Evolutionary conservation across 1,140 invertebrate species (phyloP).

Genomic region (Limonius californicus): DNA sequence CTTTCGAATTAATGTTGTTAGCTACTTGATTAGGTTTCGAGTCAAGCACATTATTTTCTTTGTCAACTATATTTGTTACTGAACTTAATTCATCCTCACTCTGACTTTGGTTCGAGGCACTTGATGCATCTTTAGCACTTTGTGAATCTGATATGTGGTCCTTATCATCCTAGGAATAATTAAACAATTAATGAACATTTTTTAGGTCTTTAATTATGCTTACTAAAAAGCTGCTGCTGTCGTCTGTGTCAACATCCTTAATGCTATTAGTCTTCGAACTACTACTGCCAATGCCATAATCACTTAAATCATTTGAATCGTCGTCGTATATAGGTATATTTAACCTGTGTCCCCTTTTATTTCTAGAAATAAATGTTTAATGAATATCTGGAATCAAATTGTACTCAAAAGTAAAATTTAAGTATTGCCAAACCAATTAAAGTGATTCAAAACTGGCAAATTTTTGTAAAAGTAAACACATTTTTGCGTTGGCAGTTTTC

Average conservation of each 20-base stretch:
- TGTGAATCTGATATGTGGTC: conserved; percentile 33
- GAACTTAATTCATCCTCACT: conserved; percentile 33
- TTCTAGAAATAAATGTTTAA: conserved; percentile 32
- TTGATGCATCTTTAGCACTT: conserved; percentile 30
- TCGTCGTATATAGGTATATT: conserved; percentile 63
- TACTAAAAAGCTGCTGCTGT: conserved; percentile 44
- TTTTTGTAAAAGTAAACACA: too few species aligned
- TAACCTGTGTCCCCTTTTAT: conserved; percentile 51
- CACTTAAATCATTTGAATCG: conserved; percentile 75
- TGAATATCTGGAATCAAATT: not conserved
- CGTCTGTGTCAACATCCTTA: conserved; percentile 46
- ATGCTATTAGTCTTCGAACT: conserved; percentile 69
- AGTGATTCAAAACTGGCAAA: too few species aligned
- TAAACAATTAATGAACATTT: too few species aligned
- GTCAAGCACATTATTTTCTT: not conserved
- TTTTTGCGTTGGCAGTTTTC: too few species aligned
- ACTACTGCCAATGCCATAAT: conserved; percentile 75
- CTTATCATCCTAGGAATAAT: conserved; percentile 38
- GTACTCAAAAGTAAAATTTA: not conserved
- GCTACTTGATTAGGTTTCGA: not conserved
- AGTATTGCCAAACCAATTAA: too few species aligned
- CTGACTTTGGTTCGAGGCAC: conserved; percentile 35
- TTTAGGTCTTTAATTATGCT: conserved; percentile 13
- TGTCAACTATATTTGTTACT: not conserved
- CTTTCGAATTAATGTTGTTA: conserved; percentile 18